Percentiles rank a stretch among this genome's conserved stretches.
phyloP scores from a whole-genome alignment of 2,888 invertebrate species.

The Campoplex nolae region DNA sequence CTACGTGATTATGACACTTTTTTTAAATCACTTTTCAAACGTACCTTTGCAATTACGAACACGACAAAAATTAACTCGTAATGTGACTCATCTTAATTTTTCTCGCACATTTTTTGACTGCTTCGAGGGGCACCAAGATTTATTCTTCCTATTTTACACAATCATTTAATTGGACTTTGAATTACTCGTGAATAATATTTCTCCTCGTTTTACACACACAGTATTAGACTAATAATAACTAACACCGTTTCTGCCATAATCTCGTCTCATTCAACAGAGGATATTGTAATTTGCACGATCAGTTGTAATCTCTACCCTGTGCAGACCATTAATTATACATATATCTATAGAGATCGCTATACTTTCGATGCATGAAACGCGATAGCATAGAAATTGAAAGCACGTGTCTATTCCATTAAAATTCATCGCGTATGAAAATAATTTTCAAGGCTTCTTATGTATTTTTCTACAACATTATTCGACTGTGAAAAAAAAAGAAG shows the following conservation, averaged over 20 bases:
- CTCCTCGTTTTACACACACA: background rate
- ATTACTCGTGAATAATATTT: conserved; percentile 16
- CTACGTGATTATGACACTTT: background rate
- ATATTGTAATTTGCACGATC: conserved; percentile 57
- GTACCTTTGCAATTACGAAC: background rate
- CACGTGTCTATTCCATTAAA: conserved; percentile 8
- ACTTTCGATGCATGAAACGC: conserved; percentile 34
- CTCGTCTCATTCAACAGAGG: conserved; percentile 16
- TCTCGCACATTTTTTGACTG: background rate
- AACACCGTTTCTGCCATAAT: background rate
- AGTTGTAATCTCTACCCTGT: conserved; percentile 38
- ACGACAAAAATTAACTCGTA: background rate
- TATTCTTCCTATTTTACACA: conserved; percentile 21
- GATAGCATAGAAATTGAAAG: conserved; percentile 41
- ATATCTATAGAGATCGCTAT: background rate
- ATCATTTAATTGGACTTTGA: conserved; percentile 18
- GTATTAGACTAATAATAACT: conserved; percentile 35
- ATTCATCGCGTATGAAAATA: background rate
- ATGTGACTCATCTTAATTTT: background rate
- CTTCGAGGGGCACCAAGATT: background rate
- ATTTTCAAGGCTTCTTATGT: background rate
- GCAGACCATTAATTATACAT: conserved; percentile 3
- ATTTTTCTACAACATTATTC: background rate
- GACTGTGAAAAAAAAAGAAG: background rate
- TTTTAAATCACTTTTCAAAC: background rate